Conservation (phyloP, 2,797 vertebrate genomes). For the Brachyrhaphis roseni region DNA sequence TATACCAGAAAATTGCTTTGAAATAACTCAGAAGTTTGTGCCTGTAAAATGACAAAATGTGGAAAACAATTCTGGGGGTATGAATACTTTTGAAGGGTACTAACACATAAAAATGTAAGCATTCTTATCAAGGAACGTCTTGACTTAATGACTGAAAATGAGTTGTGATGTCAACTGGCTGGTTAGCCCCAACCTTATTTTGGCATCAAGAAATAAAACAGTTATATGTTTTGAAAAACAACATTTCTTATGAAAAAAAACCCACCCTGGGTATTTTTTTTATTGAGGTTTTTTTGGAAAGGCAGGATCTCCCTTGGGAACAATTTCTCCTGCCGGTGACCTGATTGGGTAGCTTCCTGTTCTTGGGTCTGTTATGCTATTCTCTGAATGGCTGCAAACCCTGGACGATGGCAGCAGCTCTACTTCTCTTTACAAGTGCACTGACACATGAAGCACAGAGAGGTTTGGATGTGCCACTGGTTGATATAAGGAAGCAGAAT, state of each 20-base stretch:
- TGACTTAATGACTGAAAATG: constrained; percentile 50
- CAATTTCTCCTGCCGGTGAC: constrained; percentile 72
- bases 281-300: constrained; percentile 34
- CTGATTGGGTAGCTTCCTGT: constrained; percentile 73
- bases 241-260: constrained; percentile 20
- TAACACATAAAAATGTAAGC: constrained; percentile 30
- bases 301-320: constrained; percentile 65
- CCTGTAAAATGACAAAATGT: not conserved
- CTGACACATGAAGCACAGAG: not conserved
- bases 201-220: constrained; percentile 51
- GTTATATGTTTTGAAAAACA: not conserved
- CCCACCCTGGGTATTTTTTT: constrained; percentile 19
- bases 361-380: constrained; percentile 59
- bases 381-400: constrained; percentile 68
- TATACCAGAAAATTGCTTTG: not conserved
- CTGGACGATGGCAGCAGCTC: constrained; percentile 57
- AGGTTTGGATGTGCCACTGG: not conserved
- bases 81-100: not conserved
- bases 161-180: constrained; percentile 59
- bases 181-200: constrained; percentile 58
- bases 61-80: not conserved
- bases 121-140: constrained; percentile 51
- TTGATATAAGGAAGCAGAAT: not conserved
- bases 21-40: not conserved
- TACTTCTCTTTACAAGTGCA: constrained; percentile 33